phyloP scores from a whole-genome alignment of 2,113 vertebrate genomes.

The Solea senegalensis region DNA sequence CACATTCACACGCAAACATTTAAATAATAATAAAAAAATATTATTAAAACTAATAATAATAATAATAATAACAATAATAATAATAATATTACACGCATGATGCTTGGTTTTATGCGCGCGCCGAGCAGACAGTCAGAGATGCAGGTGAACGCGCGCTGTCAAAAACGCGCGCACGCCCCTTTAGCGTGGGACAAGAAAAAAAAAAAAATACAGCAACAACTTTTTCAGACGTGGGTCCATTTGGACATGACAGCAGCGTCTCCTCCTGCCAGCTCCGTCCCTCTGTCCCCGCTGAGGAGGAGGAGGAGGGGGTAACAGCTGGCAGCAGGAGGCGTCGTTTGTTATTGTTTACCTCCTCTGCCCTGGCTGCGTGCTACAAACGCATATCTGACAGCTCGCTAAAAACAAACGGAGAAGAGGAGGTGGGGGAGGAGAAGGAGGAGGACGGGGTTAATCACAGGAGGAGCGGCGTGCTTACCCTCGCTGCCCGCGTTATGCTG shows the following conservation, averaged over 20 bases:
- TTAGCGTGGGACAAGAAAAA: conserved; percentile 52
- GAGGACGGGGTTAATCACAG: not conserved
- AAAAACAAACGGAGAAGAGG: conserved; percentile 41
- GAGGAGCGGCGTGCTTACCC: conserved; percentile 78
- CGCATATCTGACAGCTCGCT: conserved; percentile 65
- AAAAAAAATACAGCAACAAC: conserved; percentile 45
- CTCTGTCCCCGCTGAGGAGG: not conserved
- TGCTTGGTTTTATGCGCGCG: no score
- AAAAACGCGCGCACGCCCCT: conserved; percentile 64
- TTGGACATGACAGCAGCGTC: not conserved
- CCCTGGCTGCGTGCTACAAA: conserved; percentile 48
- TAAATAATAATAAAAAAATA: no score
- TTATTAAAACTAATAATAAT: no score
- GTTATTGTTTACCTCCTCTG: conserved; percentile 80
- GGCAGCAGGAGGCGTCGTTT: conserved; percentile 64
- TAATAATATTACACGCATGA: no score
- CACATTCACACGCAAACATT: no score
- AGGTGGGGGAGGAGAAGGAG: not conserved
- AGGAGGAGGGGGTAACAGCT: conserved; percentile 1
- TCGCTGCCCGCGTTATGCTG: conserved; percentile 88
- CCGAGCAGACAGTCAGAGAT: not conserved
- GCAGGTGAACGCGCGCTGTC: conserved; percentile 58
- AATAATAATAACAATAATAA: no score
- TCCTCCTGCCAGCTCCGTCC: not conserved
- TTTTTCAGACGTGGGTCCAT: conserved; percentile 48